These are phyloP conservation scores for Silurus asotus DNA, from an alignment of 2,113 vertebrate genomes.

Conservation along the genomic window DNA sequence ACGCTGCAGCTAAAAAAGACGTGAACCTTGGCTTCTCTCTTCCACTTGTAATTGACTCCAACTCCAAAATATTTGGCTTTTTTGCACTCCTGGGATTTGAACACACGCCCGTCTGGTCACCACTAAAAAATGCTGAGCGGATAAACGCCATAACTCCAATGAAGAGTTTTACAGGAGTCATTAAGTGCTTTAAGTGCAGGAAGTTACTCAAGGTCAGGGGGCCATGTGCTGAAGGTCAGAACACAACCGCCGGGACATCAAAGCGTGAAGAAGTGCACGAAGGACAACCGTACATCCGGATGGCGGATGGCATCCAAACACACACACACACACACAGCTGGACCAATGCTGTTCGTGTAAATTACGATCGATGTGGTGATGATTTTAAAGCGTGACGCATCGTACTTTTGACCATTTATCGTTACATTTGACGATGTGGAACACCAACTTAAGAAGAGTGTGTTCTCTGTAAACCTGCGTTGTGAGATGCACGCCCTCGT, in stretches of 20 bases:
- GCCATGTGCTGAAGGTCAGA: background rate
- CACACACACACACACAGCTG: background rate
- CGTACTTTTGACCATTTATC: background rate
- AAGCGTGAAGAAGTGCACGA: background rate
- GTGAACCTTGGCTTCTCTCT: too few relatives aligned
- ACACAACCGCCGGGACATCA: background rate
- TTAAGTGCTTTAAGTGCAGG: background rate
- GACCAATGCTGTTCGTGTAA: too few relatives aligned
- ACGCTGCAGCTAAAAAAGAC: too few relatives aligned
- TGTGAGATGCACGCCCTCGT: background rate
- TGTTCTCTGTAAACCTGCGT: background rate
- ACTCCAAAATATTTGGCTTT: background rate
- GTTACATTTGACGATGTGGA: background rate
- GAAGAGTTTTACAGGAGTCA: background rate
- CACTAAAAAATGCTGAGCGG: too few relatives aligned
- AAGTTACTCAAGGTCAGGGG: background rate
- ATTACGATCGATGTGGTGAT: background rate
- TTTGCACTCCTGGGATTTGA: background rate
- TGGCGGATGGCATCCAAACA: background rate
- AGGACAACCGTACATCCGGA: background rate
- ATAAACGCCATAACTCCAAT: background rate
- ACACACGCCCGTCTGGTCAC: background rate
- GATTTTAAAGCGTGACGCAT: background rate
- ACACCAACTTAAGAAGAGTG: background rate
- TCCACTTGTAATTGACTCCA: background rate